Percentiles rank a stretch among this genome's conserved stretches.
Conservation (phyloP, 2,797 vertebrate species). For the Glyptemys insculpta region DNA sequence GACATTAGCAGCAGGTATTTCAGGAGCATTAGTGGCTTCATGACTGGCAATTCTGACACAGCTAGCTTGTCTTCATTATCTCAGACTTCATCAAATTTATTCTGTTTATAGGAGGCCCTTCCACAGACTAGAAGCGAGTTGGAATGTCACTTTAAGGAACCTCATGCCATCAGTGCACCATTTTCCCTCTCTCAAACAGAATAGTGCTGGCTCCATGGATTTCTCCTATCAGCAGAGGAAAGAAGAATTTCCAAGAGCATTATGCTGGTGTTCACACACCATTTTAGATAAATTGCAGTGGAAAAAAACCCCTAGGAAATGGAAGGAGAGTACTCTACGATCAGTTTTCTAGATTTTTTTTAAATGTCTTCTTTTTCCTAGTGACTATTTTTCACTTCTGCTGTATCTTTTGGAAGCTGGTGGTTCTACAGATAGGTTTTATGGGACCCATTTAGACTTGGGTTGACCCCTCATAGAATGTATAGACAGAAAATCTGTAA, state of each 20-base stretch:
- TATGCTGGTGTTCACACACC: rapidly evolving
- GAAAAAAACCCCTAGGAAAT: background rate
- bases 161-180: rapidly evolving
- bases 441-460: background rate
- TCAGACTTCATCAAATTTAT: background rate
- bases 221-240: background rate
- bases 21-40: background rate
- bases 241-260: background rate
- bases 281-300: background rate
- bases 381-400: background rate
- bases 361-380: background rate
- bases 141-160: background rate
- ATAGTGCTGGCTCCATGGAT: background rate
- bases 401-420: background rate
- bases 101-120: background rate
- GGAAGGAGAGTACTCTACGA: background rate
- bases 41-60: background rate
- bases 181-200: background rate
- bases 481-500: background rate
- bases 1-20: background rate
- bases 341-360: background rate
- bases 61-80: background rate
- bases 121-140: background rate
- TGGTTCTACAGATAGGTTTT: background rate
- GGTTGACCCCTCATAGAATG: background rate